Base-by-base conservation (phyloP, 37 sponge, comb jelly and placozoan species). In the Axinella damicornis region DNA sequence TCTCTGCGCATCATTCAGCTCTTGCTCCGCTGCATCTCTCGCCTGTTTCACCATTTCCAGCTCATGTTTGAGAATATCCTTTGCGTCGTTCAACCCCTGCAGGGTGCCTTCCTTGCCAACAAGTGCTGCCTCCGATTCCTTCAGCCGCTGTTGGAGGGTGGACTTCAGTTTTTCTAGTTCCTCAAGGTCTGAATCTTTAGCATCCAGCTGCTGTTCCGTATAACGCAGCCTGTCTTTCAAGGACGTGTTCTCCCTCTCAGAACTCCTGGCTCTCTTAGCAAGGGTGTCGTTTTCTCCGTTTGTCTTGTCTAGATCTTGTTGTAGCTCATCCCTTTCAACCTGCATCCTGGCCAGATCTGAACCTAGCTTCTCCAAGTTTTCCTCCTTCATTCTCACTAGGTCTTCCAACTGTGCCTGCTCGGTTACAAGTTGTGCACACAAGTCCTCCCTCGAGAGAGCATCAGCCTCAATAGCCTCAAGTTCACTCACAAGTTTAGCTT, bases 401-500 rank as follows among this genome's bases (percentile, higher is more conserved):
- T 82, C 70, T 38, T 86, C 74, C 11, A 93, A 56, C 36, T 82
- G 78, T 11, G 31, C 66, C 64, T 71, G 85, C 53, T 86, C 83
- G 14, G 82, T 73, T 21, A 76, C 71, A 35, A 93, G 36, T 21
- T 59, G 31, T 18, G 58, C 73, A 35, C 73, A 89, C 0, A 79
- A 73, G 39, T 81, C 80, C 27, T 93, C 94, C 38, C 74, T 54
- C 22, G 87, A 85, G 24, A 83, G 68, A 22, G 89, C 83, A 59
- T 86, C 90, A 21, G 90, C 94, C 73, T 93, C 90, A 34, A 93
- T 93, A 2, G 66, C 87, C 52, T 93, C 94, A 31, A 93, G 69
- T 57, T 89, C 77, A 53, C 71, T 79, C 56, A 93, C 94, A 31
- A 93, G 78, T 28, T 66, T 32, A 1, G 86, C 90, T 46, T 93